A percentile compares a stretch with the other conserved stretches of the same genome.
These are phyloP conservation scores for Catagonus wagneri DNA, from an alignment of 2,113 vertebrate species.

Conservation along the genomic window DNA sequence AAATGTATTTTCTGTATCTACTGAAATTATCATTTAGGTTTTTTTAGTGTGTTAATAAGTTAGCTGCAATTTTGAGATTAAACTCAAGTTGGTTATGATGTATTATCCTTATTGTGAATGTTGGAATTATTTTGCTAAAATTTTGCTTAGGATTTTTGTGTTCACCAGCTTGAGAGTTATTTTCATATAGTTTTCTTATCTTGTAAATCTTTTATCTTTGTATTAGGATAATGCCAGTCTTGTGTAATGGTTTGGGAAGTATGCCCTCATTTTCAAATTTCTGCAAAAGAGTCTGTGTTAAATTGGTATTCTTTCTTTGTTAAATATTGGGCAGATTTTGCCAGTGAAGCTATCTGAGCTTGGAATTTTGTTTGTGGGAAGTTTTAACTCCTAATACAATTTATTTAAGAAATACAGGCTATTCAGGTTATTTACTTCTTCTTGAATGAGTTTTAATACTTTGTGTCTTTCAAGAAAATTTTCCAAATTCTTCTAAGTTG, in stretches of 20 bases:
- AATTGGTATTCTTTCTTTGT: not conserved
- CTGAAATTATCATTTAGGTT: not conserved
- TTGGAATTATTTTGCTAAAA: conserved; percentile 26
- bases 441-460: not conserved
- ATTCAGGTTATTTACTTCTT: not conserved
- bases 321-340: not conserved
- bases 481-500: not conserved
- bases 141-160: not conserved
- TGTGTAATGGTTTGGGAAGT: not conserved
- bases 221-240: not conserved
- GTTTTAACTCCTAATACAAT: not conserved
- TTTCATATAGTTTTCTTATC: not conserved
- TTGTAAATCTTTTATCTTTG: not conserved
- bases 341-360: not conserved
- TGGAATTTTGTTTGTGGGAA: not conserved
- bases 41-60: not conserved
- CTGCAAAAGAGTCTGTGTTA: not conserved
- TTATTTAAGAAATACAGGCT: not conserved
- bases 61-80: not conserved
- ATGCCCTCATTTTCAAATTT: not conserved
- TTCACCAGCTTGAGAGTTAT: not conserved
- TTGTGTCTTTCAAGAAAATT: not conserved
- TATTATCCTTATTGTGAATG: not conserved
- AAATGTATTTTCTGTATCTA: conserved; percentile 24
- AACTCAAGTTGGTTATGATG: not conserved